Evolutionary conservation across 1,140 invertebrate species (phyloP).

Genomic region (Protaetia brevitarsis): DNA sequence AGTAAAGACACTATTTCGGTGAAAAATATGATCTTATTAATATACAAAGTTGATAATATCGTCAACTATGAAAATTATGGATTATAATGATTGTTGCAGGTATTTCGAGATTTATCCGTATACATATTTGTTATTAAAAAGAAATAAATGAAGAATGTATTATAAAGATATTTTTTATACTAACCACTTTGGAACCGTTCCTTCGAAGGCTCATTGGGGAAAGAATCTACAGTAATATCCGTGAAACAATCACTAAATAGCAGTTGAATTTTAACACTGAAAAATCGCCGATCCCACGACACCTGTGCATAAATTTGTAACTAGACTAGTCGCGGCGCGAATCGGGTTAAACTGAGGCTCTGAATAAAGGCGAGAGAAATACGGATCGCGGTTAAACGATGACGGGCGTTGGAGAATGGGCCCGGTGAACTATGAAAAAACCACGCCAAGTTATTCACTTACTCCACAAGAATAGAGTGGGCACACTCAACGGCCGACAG

Average conservation of each 20-base stretch:
- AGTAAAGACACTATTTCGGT: too few relatives aligned
- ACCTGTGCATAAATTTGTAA: neutral
- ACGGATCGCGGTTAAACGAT: constrained; percentile 3
- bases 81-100: too few relatives aligned
- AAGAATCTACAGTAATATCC: too few relatives aligned
- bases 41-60: too few relatives aligned
- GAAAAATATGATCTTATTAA: too few relatives aligned
- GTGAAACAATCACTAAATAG: neutral
- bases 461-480: neutral
- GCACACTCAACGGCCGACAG: neutral
- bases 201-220: too few relatives aligned
- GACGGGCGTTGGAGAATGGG: neutral
- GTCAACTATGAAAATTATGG: too few relatives aligned
- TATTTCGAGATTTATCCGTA: too few relatives aligned
- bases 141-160: too few relatives aligned
- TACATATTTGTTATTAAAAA: too few relatives aligned
- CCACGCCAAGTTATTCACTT: neutral
- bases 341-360: neutral
- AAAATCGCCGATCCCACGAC: neutral
- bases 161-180: too few relatives aligned
- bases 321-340: neutral
- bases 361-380: constrained; percentile 4
- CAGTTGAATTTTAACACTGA: neutral
- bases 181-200: too few relatives aligned
- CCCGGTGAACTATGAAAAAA: constrained; percentile 11